Percentiles rank a stretch among this genome's conserved stretches.
phyloP scores from a whole-genome alignment of 2,113 vertebrate species.

The Candoia aspera region DNA sequence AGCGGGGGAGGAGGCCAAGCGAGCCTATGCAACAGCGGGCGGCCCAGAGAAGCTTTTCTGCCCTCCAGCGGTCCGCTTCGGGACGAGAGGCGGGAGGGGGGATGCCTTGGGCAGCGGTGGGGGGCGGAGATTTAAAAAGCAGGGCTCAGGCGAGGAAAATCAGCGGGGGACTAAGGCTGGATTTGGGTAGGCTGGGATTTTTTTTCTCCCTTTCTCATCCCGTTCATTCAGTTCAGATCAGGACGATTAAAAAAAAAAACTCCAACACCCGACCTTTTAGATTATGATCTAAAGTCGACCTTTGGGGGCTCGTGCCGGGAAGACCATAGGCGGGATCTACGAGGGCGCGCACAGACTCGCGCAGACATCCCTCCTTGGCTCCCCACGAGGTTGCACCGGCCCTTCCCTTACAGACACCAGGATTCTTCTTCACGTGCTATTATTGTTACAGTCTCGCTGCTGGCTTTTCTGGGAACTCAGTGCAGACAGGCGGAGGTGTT shows the following conservation, averaged over 20 bases:
- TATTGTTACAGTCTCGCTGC: neutral
- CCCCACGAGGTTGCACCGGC: neutral
- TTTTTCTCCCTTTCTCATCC: neutral
- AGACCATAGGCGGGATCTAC: neutral
- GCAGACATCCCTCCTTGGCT: neutral
- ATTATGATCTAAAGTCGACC: neutral
- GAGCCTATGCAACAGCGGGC: constrained; percentile 1
- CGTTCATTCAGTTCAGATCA: neutral
- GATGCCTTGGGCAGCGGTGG: neutral
- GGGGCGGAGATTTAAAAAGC: neutral
- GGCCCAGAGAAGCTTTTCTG: neutral
- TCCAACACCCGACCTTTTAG: neutral
- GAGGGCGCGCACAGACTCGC: no score
- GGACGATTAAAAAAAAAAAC: neutral
- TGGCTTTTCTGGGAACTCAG: neutral
- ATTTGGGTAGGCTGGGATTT: neutral
- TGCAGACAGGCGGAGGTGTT: neutral
- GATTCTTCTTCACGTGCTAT: neutral
- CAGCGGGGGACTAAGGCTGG: neutral
- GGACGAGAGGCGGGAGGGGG: neutral
- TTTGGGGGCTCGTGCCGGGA: neutral
- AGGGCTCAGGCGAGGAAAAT: neutral
- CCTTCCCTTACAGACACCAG: neutral
- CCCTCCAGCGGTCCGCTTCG: constrained; percentile 7
- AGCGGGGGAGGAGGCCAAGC: neutral